A percentile compares a stretch with the other conserved stretches of the same genome.
Evolutionary conservation across 1,140 invertebrate genomes (phyloP).

Genomic region (Apis laboriosa): DNA sequence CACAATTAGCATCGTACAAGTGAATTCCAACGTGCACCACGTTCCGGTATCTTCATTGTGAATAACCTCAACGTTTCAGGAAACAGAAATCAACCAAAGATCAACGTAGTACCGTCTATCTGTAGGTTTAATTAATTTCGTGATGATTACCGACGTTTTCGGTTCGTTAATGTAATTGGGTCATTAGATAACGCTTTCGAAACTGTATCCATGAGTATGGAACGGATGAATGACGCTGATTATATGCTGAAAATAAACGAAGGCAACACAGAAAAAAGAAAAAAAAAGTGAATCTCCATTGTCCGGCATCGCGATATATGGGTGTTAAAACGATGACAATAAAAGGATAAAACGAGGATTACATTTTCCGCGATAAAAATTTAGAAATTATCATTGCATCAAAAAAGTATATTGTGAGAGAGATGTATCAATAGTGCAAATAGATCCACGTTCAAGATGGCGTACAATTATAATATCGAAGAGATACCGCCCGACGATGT

Average conservation of each 20-base stretch:
- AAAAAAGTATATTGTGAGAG: not conserved
- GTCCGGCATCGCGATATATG: not conserved
- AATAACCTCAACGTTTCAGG: conserved; percentile 7
- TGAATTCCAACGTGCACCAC: not conserved
- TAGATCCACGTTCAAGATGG: conserved; percentile 61
- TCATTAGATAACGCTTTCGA: conserved; percentile 60
- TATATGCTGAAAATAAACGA: conserved; percentile 28
- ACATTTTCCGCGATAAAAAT: conserved; percentile 39
- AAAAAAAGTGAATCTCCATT: conserved; percentile 13
- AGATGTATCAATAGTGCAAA: conserved; percentile 1
- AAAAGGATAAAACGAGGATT: conserved; percentile 19
- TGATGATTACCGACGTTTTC: conserved; percentile 55
- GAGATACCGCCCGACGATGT: conserved; percentile 60
- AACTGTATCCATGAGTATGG: conserved; percentile 20
- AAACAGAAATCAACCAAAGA: conserved; percentile 42
- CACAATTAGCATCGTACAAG: not conserved
- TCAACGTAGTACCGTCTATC: conserved; percentile 43
- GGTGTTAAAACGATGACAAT: conserved; percentile 47
- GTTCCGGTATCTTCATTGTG: too few species aligned
- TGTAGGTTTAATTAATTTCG: conserved; percentile 54
- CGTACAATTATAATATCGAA: conserved; percentile 65
- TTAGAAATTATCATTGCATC: not conserved
- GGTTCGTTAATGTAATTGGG: conserved; percentile 66
- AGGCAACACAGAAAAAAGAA: conserved; percentile 11
- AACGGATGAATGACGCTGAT: conserved; percentile 56